Percentiles rank a stretch among this genome's conserved stretches.
Conservation (phyloP, 2,888 invertebrate genomes). For the Athetis lepigone region DNA sequence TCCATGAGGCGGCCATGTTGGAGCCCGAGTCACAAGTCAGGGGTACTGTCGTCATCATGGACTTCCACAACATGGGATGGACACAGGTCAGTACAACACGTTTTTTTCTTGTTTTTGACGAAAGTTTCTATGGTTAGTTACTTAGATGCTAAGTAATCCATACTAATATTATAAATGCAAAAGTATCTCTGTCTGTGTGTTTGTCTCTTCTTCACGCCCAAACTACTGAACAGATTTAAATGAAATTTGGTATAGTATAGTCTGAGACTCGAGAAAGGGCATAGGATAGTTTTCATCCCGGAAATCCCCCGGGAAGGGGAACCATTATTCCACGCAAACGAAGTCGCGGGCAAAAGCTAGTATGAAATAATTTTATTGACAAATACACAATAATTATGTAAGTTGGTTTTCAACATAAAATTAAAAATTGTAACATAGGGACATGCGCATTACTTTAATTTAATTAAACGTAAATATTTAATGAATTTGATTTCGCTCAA, state of each 20-base stretch:
- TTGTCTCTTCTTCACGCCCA: too few species aligned
- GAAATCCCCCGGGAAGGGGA: too few species aligned
- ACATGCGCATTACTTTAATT: slow-evolving; percentile 1
- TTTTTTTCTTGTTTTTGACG: neutral
- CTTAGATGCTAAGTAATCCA: neutral
- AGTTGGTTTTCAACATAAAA: neutral
- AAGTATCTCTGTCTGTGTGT: too few species aligned
- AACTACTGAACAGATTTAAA: too few species aligned
- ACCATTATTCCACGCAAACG: too few species aligned
- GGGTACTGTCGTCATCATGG: slow-evolving; percentile 95
- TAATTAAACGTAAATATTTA: slow-evolving; percentile 19
- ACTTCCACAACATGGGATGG: slow-evolving; percentile 94
- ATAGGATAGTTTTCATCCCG: too few species aligned
- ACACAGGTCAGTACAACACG: slow-evolving; percentile 90
- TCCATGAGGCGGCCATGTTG: slow-evolving; percentile 93
- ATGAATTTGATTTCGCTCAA: slow-evolving; percentile 13
- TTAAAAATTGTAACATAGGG: neutral
- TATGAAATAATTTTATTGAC: neutral
- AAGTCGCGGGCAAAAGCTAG: too few species aligned
- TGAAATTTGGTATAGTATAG: too few species aligned
- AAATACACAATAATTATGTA: neutral
- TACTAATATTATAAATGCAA: too few species aligned
- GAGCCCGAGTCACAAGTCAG: slow-evolving; percentile 94
- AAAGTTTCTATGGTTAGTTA: neutral
- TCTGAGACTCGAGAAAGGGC: too few species aligned